These are phyloP conservation scores for Ovis canadensis DNA, from an alignment of 2,113 vertebrate species.

Conservation along the genomic window DNA sequence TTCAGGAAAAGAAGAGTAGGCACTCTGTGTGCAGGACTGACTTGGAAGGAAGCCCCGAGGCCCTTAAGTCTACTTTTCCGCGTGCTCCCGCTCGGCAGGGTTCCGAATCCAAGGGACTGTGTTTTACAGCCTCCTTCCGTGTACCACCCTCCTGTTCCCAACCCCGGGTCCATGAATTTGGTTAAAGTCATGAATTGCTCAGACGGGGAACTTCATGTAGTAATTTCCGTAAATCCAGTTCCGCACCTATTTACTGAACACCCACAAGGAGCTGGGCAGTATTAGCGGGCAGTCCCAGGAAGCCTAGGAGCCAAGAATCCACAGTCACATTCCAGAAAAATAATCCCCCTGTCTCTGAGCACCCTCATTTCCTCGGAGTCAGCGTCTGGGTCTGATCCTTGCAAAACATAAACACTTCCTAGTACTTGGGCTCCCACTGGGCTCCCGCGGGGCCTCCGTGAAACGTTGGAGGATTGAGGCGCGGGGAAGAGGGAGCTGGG, in stretches of 20 bases:
- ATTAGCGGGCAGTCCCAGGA: constrained; percentile 9
- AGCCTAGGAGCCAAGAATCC: not conserved
- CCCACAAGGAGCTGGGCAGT: not conserved
- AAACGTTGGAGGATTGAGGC: not conserved
- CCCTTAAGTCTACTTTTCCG: not conserved
- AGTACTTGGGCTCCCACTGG: not conserved
- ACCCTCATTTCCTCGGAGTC: not conserved
- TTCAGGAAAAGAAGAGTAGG: not conserved
- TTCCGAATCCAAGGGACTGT: not conserved
- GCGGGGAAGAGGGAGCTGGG: not conserved
- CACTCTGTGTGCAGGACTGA: not conserved
- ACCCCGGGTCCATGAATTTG: not conserved
- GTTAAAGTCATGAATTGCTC: not conserved
- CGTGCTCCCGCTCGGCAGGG: not conserved
- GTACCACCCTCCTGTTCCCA: not conserved
- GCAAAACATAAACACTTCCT: constrained; percentile 13
- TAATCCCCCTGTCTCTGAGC: not conserved
- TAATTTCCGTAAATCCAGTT: constrained; percentile 37
- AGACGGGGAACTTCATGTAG: not conserved
- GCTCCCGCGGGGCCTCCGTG: not conserved
- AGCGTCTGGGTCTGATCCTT: not conserved
- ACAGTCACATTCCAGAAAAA: constrained; percentile 34
- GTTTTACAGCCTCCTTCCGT: not conserved
- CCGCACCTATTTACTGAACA: constrained; percentile 36
- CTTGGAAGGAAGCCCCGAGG: not conserved